These are phyloP conservation scores for Nymphicus hollandicus DNA, from an alignment of 2,113 vertebrate species.

Conservation along the genomic window DNA sequence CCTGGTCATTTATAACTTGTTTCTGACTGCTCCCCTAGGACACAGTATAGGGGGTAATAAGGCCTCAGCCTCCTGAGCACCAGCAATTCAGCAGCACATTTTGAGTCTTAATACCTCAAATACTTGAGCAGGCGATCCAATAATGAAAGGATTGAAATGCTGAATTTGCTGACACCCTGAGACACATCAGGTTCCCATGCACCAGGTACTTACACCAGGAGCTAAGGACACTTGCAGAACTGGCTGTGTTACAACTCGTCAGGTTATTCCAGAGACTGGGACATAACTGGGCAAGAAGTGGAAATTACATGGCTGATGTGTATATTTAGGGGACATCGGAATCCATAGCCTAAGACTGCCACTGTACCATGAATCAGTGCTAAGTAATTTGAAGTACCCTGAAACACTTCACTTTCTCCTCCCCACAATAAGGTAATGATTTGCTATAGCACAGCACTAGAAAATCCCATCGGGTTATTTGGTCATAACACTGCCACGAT, in stretches of 20 bases:
- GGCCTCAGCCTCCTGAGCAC: background rate
- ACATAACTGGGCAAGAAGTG: background rate
- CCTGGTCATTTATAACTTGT: background rate
- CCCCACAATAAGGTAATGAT: background rate
- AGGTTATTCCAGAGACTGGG: background rate
- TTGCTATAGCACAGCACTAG: background rate
- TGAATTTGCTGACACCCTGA: background rate
- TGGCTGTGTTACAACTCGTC: background rate
- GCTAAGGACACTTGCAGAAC: background rate
- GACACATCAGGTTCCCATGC: background rate
- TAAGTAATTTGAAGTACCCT: constrained; percentile 2
- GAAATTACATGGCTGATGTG: background rate
- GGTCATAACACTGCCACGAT: background rate
- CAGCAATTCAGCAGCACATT: background rate
- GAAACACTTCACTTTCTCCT: background rate
- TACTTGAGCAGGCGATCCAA: background rate
- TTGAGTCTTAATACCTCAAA: background rate
- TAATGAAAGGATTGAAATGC: background rate
- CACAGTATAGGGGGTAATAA: background rate
- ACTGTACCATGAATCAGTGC: background rate
- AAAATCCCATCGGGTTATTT: background rate
- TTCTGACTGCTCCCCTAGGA: background rate
- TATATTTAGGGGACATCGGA: background rate
- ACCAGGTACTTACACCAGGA: background rate
- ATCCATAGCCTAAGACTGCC: background rate